Evolutionary conservation across 2,113 vertebrate genomes (phyloP), one percentile per base, ranked within the genome.

Genomic region (Otolemur garnettii): DNA sequence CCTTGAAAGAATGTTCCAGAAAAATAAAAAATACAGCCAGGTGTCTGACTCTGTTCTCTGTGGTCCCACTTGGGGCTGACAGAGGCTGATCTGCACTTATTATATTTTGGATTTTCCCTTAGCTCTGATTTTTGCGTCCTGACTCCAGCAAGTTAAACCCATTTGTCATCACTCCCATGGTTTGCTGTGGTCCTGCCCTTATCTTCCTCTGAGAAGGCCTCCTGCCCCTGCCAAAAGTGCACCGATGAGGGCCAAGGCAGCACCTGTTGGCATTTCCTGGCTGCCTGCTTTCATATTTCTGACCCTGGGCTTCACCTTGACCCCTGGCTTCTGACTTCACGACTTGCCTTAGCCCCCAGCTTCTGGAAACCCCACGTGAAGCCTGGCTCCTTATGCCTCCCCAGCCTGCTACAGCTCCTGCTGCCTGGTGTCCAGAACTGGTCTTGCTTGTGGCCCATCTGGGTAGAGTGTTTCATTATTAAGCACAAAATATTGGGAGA

Each of bases 1-100:
- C 38, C 50, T 87, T 60, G 55, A 66, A 79, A 62, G 69, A 86
- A 71, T 94, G 42, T 83, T 94, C 93, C 45, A 75, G 55, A n/a
- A 55, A 75, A 18, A 74, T 7, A n/a, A 53, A 79, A 84, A 55
- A 35, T 45, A 9, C 55, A 90, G 24, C 75, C 35, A 35, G 26
- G n/a, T 74, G 33, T 80, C 85, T 19, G 53, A 71, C 24, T 33
- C 2, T 53, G 8, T 60, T 81, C 62, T 90, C 50, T 92, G 9
- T 80, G 0, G 85, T 86, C 55, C 12, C n/a, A 45, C 24, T 82
- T n/a, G 38, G 66, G 38, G 85, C 85, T 87, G 26, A 38, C 77
- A 60, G 68, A 50, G 64, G 53, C 53, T 55, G 42, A 18, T 64
- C 59, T 45, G 82, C 15, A 21, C 64, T 88, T 45, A 57, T 1